Evolutionary conservation across 2,888 invertebrate genomes (phyloP).

Genomic region (Shargacucullia verbasci): DNA sequence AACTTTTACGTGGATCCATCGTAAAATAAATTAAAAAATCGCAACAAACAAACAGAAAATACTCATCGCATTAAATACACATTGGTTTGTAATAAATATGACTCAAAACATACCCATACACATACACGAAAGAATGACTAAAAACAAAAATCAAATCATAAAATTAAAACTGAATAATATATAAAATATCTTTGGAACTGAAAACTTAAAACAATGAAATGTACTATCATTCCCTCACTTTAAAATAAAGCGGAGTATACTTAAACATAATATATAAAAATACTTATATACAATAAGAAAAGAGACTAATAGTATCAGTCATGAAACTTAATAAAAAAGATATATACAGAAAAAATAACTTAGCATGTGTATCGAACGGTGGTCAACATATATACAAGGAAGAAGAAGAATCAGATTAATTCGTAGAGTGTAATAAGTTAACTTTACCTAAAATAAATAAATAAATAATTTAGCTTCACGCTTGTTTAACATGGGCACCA

Average conservation of each 20-base stretch:
- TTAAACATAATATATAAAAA: constrained; percentile 52
- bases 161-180: constrained; percentile 54
- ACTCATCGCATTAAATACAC: constrained; percentile 58
- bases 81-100: constrained; percentile 71
- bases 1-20: constrained; percentile 74
- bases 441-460: constrained; percentile 67
- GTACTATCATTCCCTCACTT: constrained; percentile 37
- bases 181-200: constrained; percentile 83
- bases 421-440: constrained; percentile 59
- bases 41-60: constrained; percentile 58
- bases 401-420: constrained; percentile 26
- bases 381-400: constrained; percentile 56
- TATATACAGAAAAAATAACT: constrained; percentile 60
- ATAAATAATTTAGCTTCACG: constrained; percentile 67
- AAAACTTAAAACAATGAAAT: constrained; percentile 61
- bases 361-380: constrained; percentile 59
- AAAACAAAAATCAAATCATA: constrained; percentile 58
- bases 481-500: constrained; percentile 88
- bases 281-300: constrained; percentile 55
- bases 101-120: constrained; percentile 75
- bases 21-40: constrained; percentile 71
- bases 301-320: constrained; percentile 67
- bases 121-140: constrained; percentile 61
- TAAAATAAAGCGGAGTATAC: constrained; percentile 39
- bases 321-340: constrained; percentile 57